These are phyloP conservation scores for Spinus pinus DNA, from an alignment of 2,797 vertebrate species.

Conservation along the genomic window DNA sequence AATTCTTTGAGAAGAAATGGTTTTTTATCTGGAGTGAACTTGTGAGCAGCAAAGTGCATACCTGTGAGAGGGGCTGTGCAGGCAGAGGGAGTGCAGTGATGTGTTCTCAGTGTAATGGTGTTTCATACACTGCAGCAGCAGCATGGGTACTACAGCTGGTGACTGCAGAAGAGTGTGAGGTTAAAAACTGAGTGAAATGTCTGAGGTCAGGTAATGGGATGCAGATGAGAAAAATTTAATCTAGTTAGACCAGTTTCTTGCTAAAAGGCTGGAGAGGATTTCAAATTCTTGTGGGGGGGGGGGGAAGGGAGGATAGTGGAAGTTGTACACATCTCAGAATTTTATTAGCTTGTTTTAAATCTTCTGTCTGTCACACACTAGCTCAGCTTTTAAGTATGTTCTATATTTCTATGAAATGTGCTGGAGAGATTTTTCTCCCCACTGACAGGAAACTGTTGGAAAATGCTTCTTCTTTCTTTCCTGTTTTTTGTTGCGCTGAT, in stretches of 20 bases:
- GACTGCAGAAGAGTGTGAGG: background rate
- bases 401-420: background rate
- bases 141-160: background rate
- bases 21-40: background rate
- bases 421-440: background rate
- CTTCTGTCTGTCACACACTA: background rate
- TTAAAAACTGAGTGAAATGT: background rate
- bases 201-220: background rate
- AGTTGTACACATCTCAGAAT: background rate
- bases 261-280: background rate
- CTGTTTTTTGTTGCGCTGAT: background rate
- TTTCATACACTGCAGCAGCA: background rate
- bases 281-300: background rate
- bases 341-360: background rate
- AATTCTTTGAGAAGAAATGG: background rate
- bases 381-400: background rate
- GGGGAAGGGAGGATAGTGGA: accelerated
- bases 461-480: background rate
- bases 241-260: background rate
- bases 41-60: background rate
- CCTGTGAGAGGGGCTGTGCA: background rate
- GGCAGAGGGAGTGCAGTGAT: background rate
- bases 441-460: background rate
- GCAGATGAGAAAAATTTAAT: background rate
- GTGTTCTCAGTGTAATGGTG: background rate